Evolutionary conservation across 2,113 vertebrate species (phyloP), one percentile per base, ranked within the genome.

Genomic region (Vombatus ursinus): DNA sequence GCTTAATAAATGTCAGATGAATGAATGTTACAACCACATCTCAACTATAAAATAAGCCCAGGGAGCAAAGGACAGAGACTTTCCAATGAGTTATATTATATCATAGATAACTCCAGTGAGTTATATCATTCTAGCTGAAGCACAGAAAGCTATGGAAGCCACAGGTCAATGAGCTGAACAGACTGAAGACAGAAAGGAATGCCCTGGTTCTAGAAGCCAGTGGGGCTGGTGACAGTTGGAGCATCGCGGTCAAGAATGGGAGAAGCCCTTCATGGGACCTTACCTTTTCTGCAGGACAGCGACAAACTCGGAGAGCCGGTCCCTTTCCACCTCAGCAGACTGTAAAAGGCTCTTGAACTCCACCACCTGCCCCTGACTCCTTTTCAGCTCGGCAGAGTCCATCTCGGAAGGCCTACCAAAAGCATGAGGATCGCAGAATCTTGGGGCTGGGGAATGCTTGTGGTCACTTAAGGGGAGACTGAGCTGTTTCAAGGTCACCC

Each of bases 241-340:
- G 22, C 68, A 44, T 22, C 19, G 23, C 44, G 68, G 19, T 19
- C n/a, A 44, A 84, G 37, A n/a, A n/a, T 16, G 22, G 68, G 68
- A 84, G 44, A 84, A 84, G 44, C 16, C 10, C 37, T 44, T 84
- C 37, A 19, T 37, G 23, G 68, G 44, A 23, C 4, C 0, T 97
- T 98, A 99, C 99, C 99, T 99, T 97, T 95, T 98, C 98, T 99
- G 99, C 84, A 99, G 98, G 92, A 98, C 91, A 16, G 98, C 93
- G 96, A 99, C 97, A 95, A 99, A 98, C 89, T 99, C 98, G 3
- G 98, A 94, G 7, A 99, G 98, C 93, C 97, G 97, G 95, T 99
- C 98, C 16, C 98, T 98, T 92, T 99, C 99, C 96, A 98, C 98
- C 68, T 98, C 98, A 0, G 99, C 97, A 0, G 99, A 98, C 95